Conservation (phyloP, 1,140 invertebrate genomes). For the Nymphalis io region DNA sequence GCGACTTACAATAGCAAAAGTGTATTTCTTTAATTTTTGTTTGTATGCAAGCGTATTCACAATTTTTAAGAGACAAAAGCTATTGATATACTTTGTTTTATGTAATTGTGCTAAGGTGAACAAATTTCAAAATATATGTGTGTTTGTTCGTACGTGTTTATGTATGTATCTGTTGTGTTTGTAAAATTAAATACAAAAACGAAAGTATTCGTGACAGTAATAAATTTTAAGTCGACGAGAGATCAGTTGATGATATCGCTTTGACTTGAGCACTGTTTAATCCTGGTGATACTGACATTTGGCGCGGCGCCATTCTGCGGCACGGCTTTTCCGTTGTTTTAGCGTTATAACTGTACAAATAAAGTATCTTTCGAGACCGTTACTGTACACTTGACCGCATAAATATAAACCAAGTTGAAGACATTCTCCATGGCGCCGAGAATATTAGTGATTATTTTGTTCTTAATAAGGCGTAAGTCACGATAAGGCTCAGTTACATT, state of each 20-base stretch:
- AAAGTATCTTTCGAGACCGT: conserved; percentile 17
- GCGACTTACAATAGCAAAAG: conserved; percentile 26
- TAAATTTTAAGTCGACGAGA: conserved; percentile 22
- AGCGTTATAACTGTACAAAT: conserved; percentile 26
- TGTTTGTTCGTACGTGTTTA: too few relatives aligned
- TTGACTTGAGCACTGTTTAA: conserved; percentile 28
- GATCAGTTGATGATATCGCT: conserved; percentile 27
- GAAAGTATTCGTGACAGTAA: neutral
- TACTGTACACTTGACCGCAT: conserved; percentile 11
- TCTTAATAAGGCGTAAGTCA: neutral
- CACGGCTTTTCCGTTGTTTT: conserved; percentile 26
- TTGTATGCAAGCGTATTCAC: conserved; percentile 11
- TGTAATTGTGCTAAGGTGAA: neutral
- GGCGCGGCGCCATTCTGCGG: conserved; percentile 29
- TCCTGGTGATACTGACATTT: conserved; percentile 33
- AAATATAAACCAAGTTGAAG: conserved; percentile 4
- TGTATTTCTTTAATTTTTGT: conserved; percentile 32
- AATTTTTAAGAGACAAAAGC: neutral
- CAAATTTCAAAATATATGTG: too few relatives aligned
- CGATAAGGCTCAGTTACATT: neutral
- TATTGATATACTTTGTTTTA: neutral
- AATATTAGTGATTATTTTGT: conserved; percentile 6
- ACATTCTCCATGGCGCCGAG: conserved; percentile 6
- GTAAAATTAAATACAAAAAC: neutral
- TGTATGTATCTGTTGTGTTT: neutral